Evolutionary conservation across 2,888 invertebrate genomes (phyloP), one percentile per base, ranked within the genome.

Genomic region (Drosophila percnosoma): DNA sequence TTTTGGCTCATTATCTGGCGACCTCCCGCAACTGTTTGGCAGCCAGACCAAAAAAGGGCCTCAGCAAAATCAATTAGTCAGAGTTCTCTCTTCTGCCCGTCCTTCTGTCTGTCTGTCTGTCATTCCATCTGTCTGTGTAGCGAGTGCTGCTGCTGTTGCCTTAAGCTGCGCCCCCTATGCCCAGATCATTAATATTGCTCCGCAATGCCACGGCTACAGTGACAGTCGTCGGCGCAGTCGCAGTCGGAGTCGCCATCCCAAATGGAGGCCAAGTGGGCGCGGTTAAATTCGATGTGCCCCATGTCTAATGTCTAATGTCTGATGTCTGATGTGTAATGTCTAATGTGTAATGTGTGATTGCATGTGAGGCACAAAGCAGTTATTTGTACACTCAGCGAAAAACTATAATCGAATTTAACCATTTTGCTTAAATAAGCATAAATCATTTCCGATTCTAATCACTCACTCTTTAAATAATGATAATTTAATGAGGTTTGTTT

Each of bases 31-130:
- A 77, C 67, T 58, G 72, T 67, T 76, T 63, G 65, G 53, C 77
- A 78, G 63, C 48, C 65, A 66, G 45, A 53, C 38, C 38, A 51
- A 49, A 62, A 66, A 70, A 71, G 65, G 65, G 58, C 72, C 62
- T 58, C 61, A 75, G 49, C n/a, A 65, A 83, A 87, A 90, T 90
- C 87, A 90, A 87, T 87, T 87, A 87, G 87, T 68, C 75, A 70
- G 75, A 75, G 75, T 74, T 80, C 57, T 42, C 63, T 45, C 40
- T 8, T 21, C 27, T 15, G 24, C 29, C 38, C 18, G 36, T n/a
- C 18, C 1, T 24, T 15, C 42, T 6, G 45, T n/a, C 18, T 7
- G 24, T 36, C 11, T 15, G 24, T 36, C 11, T 15, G 53, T 33
- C 13, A 10, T 11, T 40, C 11, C 13, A 11, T 11, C 29, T 36